A percentile compares a stretch with the other conserved stretches of the same genome.
These are phyloP conservation scores for Toxostoma redivivum DNA, from an alignment of 2,113 vertebrate species.

Conservation along the genomic window DNA sequence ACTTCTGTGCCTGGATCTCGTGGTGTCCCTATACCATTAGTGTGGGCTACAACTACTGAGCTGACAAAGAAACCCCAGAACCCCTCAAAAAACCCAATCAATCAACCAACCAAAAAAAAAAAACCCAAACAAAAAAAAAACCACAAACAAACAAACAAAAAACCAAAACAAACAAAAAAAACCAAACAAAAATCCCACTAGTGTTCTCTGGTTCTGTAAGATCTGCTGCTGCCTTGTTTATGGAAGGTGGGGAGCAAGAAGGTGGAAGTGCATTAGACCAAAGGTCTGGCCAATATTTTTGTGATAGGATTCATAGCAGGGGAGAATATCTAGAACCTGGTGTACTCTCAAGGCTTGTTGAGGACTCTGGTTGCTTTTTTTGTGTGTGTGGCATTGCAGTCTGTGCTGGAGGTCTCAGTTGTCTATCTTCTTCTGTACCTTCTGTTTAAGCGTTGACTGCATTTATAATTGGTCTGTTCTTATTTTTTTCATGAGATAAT, in stretches of 20 bases:
- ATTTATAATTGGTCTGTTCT: neutral
- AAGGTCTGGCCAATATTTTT: neutral
- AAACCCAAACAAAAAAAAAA: neutral
- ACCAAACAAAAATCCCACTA: accelerated
- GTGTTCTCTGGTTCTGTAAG: neutral
- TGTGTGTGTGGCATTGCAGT: neutral
- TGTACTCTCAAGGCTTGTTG: neutral
- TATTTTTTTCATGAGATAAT: neutral
- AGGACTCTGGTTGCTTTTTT: neutral
- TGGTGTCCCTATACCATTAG: neutral
- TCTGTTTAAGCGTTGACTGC: neutral
- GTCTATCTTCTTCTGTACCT: neutral
- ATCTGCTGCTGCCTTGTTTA: neutral
- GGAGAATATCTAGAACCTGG: neutral
- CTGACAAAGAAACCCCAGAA: neutral
- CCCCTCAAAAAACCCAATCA: neutral
- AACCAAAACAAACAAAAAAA: neutral
- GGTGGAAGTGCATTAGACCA: neutral
- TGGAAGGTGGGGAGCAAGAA: neutral
- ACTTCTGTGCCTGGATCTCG: neutral
- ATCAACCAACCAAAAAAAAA: neutral
- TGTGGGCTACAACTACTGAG: neutral
- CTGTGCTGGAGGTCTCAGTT: neutral
- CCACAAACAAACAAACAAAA: neutral
- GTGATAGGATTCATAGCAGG: neutral